A percentile compares a stretch with the other conserved stretches of the same genome.
Evolutionary conservation across 2,113 vertebrate species (phyloP).

Genomic region (Asarcornis scutulata): DNA sequence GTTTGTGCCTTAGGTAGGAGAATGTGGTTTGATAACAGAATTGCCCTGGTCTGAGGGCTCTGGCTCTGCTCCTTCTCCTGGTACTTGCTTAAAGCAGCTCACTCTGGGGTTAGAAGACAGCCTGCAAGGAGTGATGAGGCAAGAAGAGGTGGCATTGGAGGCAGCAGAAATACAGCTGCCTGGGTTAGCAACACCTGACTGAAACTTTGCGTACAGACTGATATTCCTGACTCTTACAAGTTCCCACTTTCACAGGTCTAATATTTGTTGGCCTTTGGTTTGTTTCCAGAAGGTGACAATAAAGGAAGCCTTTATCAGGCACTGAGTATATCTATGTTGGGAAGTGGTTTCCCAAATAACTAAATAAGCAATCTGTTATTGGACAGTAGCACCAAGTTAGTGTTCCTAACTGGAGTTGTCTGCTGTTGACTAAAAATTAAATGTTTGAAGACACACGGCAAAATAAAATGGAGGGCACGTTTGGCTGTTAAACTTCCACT

Average conservation of each 20-base stretch:
- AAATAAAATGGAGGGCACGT: background rate
- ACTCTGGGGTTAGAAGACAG: background rate
- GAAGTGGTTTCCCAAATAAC: background rate
- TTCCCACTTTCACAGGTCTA: background rate
- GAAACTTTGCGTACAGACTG: background rate
- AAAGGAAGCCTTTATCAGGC: background rate
- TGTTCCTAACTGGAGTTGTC: background rate
- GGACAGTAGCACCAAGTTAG: background rate
- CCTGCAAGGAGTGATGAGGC: background rate
- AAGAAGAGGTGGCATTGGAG: background rate
- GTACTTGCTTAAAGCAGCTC: background rate
- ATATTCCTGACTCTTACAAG: background rate
- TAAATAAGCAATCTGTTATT: background rate
- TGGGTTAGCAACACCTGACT: background rate
- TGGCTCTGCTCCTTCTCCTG: constrained; percentile 8
- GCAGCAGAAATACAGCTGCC: background rate
- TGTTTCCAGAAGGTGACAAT: background rate
- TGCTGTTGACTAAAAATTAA: background rate
- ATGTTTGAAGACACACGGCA: background rate
- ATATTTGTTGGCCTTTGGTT: background rate
- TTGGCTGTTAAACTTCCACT: background rate
- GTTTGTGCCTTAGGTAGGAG: constrained; percentile 5
- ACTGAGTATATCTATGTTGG: background rate
- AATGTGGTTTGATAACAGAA: constrained; percentile 43
- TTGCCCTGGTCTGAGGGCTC: background rate